A percentile compares a stretch with the other conserved stretches of the same genome.
Evolutionary conservation across 2,888 invertebrate genomes (phyloP).

Genomic region (Ecdyonurus torrentis): DNA sequence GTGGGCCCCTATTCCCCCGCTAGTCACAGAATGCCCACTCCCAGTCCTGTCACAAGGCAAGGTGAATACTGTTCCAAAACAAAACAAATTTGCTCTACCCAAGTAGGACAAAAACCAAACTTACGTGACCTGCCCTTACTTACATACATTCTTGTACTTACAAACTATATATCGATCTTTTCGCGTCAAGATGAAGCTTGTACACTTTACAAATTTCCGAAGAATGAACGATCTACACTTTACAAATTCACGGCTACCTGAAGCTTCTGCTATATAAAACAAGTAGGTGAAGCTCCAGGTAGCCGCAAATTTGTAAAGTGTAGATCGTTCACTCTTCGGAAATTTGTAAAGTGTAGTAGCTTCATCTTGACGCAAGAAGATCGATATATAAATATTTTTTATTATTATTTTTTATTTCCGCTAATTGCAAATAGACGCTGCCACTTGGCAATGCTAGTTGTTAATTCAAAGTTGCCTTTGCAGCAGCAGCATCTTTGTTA

Average conservation of each 20-base stretch:
- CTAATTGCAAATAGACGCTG: background rate
- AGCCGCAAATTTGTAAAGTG: too few species aligned
- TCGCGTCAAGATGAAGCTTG: too few species aligned
- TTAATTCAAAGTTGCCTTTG: background rate
- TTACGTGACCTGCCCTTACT: conserved; percentile 13
- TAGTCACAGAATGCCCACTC: conserved; percentile 19
- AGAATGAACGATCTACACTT: too few species aligned
- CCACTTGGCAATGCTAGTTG: background rate
- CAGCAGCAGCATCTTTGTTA: background rate
- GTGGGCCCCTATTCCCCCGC: conserved; percentile 19
- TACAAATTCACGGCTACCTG: too few species aligned
- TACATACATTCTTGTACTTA: too few species aligned
- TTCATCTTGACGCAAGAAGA: too few species aligned
- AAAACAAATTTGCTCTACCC: too few species aligned
- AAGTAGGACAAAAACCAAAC: conserved; percentile 8
- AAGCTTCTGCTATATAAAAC: background rate
- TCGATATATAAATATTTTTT: conserved; percentile 8
- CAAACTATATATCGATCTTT: too few species aligned
- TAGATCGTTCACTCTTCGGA: too few species aligned
- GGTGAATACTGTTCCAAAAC: conserved; percentile 14
- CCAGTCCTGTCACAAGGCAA: conserved; percentile 19
- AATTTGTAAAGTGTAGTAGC: too few species aligned
- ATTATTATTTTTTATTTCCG: conserved; percentile 8
- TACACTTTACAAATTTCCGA: too few species aligned
- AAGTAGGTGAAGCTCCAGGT: too few species aligned